phyloP scores from a whole-genome alignment of 2,888 invertebrate genomes.

The Sphinx pinastri region DNA sequence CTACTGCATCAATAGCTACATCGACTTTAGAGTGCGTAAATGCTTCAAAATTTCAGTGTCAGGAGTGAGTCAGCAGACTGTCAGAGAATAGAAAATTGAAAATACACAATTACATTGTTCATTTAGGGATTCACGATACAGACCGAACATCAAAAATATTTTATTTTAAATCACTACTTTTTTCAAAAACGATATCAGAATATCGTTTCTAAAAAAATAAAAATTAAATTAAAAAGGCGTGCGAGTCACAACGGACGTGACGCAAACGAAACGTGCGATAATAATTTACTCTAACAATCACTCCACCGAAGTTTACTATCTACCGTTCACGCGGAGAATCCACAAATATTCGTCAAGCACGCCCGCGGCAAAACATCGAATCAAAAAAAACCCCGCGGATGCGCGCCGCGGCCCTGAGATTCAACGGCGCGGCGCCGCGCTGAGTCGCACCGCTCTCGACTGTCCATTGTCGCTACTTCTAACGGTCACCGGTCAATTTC shows the following conservation, averaged over 20 bases:
- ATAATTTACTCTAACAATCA: constrained; percentile 55
- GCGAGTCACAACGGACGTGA: constrained; percentile 57
- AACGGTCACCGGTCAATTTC: constrained; percentile 67
- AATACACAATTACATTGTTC: constrained; percentile 72
- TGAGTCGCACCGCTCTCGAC: constrained; percentile 58
- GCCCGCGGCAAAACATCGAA: constrained; percentile 38
- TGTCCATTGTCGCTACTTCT: constrained; percentile 30
- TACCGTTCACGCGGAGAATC: constrained; percentile 38
- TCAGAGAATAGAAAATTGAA: constrained; percentile 71
- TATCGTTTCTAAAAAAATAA: constrained; percentile 33
- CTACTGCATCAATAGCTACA: constrained; percentile 76
- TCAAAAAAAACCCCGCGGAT: constrained; percentile 35
- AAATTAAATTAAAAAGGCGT: constrained; percentile 59
- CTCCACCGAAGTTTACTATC: constrained; percentile 33
- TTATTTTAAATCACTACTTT: constrained; percentile 73
- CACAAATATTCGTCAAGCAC: constrained; percentile 48
- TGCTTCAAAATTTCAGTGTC: constrained; percentile 76
- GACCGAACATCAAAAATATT: constrained; percentile 81
- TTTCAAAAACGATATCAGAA: constrained; percentile 24
- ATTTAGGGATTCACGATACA: constrained; percentile 77
- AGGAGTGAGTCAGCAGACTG: constrained; percentile 65
- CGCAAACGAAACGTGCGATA: constrained; percentile 58
- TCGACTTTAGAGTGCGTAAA: constrained; percentile 77
- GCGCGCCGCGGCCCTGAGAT: constrained; percentile 70
- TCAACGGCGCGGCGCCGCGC: constrained; percentile 66